Evolutionary conservation across 2,888 invertebrate genomes (phyloP), one percentile per base, ranked within the genome.

Genomic region (Amiota communis): DNA sequence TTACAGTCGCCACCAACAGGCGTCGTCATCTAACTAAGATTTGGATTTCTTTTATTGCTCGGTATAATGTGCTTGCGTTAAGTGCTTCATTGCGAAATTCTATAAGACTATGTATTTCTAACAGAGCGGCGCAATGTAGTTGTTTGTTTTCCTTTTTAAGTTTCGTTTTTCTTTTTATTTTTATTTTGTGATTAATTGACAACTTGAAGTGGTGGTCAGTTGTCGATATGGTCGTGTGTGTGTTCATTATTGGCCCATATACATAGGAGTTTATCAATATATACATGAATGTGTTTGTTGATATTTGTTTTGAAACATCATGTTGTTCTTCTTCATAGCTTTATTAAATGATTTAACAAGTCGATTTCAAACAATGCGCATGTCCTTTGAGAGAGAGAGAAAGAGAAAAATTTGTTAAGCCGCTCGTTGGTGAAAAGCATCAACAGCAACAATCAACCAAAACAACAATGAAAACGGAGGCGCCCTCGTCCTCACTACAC

Each of bases 81-180:
- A 83, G 83, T 83, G 83, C 86, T 79, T 78, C 72, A 86, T 84
- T 84, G 81, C 83, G 83, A 84, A 84, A 84, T 83, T 84, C 86
- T 84, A 36, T 36, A 36, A 36, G 23, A 23, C 81, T 83, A n/a
- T n/a, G n/a, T n/a, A n/a, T n/a, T n/a, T n/a, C n/a, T n/a, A n/a
- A n/a, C 84, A 86, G 84, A 83, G 85, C 85, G 81, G 74, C 65
- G 64, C 46, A 17, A 10, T 15, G 15, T 51, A 2, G 1, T n/a
- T 12, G 10, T 15, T 15, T 17, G 59, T 59, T 59, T 59, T 59
- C 59, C 59, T 59, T 59, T 59, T 59, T 9, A 11, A 20, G 12
- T 59, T n/a, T n/a, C 1, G 20, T 59, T 59, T 59, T 59, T 20
- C 20, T 1, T 59, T 20, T n/a, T 20, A 8, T 57, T 15, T 8